Percentiles rank a stretch among this genome's conserved stretches.
phyloP scores from a whole-genome alignment of 2,888 invertebrate species.

The Tribolium freemani region DNA sequence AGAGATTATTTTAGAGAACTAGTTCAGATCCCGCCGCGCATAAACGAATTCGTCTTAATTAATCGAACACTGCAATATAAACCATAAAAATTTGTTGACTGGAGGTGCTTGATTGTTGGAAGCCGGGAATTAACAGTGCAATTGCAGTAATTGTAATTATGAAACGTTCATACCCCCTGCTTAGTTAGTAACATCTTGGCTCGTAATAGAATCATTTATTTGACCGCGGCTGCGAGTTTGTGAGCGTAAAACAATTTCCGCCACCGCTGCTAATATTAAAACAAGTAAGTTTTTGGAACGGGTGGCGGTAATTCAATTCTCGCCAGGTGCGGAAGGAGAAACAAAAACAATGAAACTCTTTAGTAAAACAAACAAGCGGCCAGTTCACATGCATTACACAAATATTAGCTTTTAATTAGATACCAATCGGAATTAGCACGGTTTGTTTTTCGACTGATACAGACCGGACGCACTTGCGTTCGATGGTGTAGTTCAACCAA shows the following conservation, averaged over 20 bases:
- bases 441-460: constrained; percentile 23
- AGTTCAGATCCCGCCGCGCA: constrained; percentile 15
- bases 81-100: not conserved
- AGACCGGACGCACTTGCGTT: constrained; percentile 11
- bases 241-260: not conserved
- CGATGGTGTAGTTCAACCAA: constrained; percentile 5
- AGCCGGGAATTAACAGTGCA: constrained; percentile 22
- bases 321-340: not conserved
- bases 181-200: constrained; percentile 23
- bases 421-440: constrained; percentile 28
- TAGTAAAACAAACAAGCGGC: constrained; percentile 25
- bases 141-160: constrained; percentile 30
- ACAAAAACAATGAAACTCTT: constrained; percentile 36
- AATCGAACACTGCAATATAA: constrained; percentile 12
- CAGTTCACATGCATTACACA: constrained; percentile 34
- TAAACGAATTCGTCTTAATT: constrained; percentile 23
- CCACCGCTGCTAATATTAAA: constrained; percentile 1
- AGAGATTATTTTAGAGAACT: constrained; percentile 35
- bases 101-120: constrained; percentile 4
- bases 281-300: not conserved
- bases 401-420: constrained; percentile 42
- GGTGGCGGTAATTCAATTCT: not conserved
- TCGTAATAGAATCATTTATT: constrained; percentile 21
- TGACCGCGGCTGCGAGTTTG: not conserved
- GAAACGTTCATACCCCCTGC: constrained; percentile 24